Conservation (phyloP, 2,888 invertebrate genomes). For the Oscheius sp. region DNA sequence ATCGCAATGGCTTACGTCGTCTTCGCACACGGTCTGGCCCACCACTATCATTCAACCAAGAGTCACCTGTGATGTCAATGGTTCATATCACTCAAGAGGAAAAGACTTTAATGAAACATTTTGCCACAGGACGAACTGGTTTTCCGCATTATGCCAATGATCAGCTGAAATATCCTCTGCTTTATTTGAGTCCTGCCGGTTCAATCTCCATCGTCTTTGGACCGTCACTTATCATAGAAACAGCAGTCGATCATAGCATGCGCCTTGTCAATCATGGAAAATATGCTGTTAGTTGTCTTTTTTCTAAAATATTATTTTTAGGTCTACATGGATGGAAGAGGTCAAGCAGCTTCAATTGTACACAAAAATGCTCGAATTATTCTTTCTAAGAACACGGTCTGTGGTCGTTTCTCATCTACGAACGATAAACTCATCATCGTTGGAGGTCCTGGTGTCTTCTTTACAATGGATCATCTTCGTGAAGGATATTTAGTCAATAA, state of each 20-base stretch:
- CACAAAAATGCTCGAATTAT: slow-evolving; percentile 71
- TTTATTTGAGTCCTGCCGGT: slow-evolving; percentile 71
- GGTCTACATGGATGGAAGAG: slow-evolving; percentile 70
- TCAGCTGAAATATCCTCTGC: slow-evolving; percentile 65
- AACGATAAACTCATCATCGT: slow-evolving; percentile 62
- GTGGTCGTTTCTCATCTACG: slow-evolving; percentile 65
- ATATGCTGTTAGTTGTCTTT: slow-evolving; percentile 61
- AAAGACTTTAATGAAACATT: no score
- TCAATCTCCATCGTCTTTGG: slow-evolving; percentile 71
- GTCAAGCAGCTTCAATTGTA: slow-evolving; percentile 70
- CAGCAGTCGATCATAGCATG: slow-evolving; percentile 71
- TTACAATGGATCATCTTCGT: slow-evolving; percentile 55
- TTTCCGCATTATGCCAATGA: no score
- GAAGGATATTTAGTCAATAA: slow-evolving; percentile 56
- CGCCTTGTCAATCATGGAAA: slow-evolving; percentile 71
- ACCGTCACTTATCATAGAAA: slow-evolving; percentile 71
- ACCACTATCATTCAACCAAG: no score
- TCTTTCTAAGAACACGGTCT: slow-evolving; percentile 71
- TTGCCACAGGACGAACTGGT: no score
- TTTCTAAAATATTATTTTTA: slow-evolving; percentile 12
- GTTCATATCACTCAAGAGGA: no score
- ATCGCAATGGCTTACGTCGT: no score
- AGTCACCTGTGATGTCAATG: no score
- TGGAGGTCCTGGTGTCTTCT: slow-evolving; percentile 67
- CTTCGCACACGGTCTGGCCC: no score